Conservation (phyloP, 2,113 vertebrate genomes). For the Ctenomys sociabilis region DNA sequence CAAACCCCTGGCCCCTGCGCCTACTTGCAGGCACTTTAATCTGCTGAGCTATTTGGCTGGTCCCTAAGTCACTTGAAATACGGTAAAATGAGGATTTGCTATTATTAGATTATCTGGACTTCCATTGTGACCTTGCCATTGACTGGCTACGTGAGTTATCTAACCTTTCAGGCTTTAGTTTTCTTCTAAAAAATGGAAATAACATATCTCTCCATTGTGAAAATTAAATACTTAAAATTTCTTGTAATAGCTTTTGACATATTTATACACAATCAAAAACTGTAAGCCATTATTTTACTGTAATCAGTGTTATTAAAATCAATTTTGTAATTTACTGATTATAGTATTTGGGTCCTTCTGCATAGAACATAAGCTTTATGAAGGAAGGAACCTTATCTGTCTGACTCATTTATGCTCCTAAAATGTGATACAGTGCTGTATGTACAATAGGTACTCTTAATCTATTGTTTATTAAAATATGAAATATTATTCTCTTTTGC, state of each 20-base stretch:
- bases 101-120: not conserved
- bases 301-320: not conserved
- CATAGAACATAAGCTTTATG: not conserved
- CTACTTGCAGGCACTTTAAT: no score
- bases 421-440: not conserved
- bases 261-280: not conserved
- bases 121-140: not conserved
- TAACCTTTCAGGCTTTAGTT: not conserved
- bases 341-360: not conserved
- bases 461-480: not conserved
- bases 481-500: not conserved
- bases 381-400: not conserved
- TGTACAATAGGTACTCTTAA: not conserved
- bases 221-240: not conserved
- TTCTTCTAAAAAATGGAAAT: conserved; percentile 31
- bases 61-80: no score
- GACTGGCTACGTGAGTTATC: not conserved
- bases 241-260: not conserved
- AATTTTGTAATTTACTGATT: not conserved
- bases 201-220: not conserved
- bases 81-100: not conserved
- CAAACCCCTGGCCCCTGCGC: no score
- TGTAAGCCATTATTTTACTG: not conserved
- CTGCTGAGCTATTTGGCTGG: no score
- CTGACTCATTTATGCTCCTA: not conserved